phyloP scores from a whole-genome alignment of 2,797 vertebrate species.

The Schizopygopsis malacanthus region DNA sequence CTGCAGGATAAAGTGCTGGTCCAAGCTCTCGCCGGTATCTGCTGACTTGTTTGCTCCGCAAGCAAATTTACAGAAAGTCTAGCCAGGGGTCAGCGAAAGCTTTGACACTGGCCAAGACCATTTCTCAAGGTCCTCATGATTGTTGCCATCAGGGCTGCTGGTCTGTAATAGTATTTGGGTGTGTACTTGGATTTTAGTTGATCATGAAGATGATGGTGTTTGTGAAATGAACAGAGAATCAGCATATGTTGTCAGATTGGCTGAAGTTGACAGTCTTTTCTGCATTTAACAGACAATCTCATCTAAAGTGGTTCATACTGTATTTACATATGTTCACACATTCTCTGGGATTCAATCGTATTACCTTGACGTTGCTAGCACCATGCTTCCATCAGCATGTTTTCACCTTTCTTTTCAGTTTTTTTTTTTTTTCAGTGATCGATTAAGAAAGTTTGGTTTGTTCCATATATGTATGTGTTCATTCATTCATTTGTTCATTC shows the following conservation, averaged over 20 bases:
- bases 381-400: background rate
- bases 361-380: background rate
- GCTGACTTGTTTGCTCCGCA: slow-evolving; percentile 18
- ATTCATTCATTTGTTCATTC: background rate
- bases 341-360: background rate
- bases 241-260: background rate
- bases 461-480: background rate
- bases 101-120: background rate
- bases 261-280: background rate
- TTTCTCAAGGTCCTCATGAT: background rate
- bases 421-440: background rate
- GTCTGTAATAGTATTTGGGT: background rate
- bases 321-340: background rate
- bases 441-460: background rate
- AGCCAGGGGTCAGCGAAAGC: background rate
- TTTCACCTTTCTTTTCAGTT: background rate
- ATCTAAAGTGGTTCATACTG: background rate
- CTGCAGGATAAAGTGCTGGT: slow-evolving; percentile 1
- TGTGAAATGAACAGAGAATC: background rate
- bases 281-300: background rate
- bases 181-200: background rate
- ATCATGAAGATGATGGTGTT: background rate
- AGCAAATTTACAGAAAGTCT: background rate
- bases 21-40: background rate
- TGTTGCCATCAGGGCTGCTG: background rate